Evolutionary conservation across 2,888 invertebrate genomes (phyloP).

Genomic region (Ecdyonurus torrentis): DNA sequence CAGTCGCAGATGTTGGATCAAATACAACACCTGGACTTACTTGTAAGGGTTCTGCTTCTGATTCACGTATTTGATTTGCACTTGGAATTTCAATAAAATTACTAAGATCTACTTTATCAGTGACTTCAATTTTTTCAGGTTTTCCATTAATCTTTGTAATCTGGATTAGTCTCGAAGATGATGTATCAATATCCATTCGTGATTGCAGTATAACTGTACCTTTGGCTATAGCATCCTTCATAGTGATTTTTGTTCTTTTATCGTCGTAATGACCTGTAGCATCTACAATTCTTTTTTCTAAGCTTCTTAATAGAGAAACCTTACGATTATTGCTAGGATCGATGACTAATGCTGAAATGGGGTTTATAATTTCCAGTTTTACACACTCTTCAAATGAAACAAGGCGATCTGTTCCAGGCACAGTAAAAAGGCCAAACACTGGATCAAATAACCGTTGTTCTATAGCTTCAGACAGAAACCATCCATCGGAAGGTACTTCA

Average conservation of each 20-base stretch:
- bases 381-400: conserved; percentile 79
- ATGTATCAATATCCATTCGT: conserved; percentile 12
- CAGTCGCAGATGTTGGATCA: conserved; percentile 57
- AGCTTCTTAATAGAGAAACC: conserved; percentile 47
- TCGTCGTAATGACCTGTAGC: conserved; percentile 53
- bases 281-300: conserved; percentile 65
- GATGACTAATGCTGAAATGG: conserved; percentile 62
- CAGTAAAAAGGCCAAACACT: conserved; percentile 61
- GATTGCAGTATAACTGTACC: conserved; percentile 43
- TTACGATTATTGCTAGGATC: conserved; percentile 57
- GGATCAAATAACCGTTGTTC: conserved; percentile 68
- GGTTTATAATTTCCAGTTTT: conserved; percentile 67
- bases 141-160: conserved; percentile 54
- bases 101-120: conserved; percentile 32
- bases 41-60: conserved; percentile 48
- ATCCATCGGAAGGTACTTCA: conserved; percentile 69
- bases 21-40: conserved; percentile 56
- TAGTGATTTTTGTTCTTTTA: conserved; percentile 37
- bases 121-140: conserved; percentile 55
- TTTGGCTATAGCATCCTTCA: conserved; percentile 56
- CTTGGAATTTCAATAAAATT: conserved; percentile 31
- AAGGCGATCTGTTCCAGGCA: conserved; percentile 70
- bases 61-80: conserved; percentile 21
- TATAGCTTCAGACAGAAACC: conserved; percentile 70
- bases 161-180: conserved; percentile 43